Base-by-base conservation (phyloP, 1,140 invertebrate species). In the Tyrophagus putrescentiae region DNA sequence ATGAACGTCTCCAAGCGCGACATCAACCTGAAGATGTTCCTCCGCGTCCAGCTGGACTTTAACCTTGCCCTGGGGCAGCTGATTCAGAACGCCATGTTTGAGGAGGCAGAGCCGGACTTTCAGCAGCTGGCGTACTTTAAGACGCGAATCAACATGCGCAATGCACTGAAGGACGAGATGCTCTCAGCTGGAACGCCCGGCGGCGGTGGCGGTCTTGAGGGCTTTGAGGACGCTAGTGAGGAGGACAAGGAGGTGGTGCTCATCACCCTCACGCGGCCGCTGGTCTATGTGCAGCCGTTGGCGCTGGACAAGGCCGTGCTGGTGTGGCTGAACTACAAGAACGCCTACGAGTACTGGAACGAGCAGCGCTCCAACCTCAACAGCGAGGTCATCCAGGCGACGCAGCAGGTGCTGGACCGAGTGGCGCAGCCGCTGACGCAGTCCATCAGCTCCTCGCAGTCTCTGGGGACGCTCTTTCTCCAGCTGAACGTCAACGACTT, bases 261-360 rank as follows among this genome's bases (percentile, higher is more conserved):
- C 13, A 90, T 97, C 44, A 90, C 85, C 0, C 72, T 97, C 0
- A 88, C 85, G 67, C 75, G 91, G 53, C 93, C 93, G 0, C 76
- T 96, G 48, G 83, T 98, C 58, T 95, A 94, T 71, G 83, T 95
- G 34, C 92, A 97, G 73, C 93, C 93, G 0, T 80, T 91, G 66
- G 91, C 93, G 3, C 84, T 98, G 36, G 93, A 98, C 71, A 87
- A 88, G 71, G 92, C 92, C 28, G 93, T 98, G 62, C 77, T 97
- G 1, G 91, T 97, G 7, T 97, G 92, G 92, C 74, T 97, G 42
- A 97, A 96, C 73, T 98, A 97, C 70, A 95, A 95, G 73, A 96
- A 95, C 73, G 92, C 93, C 0, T 97, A 97, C 68, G 92, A 97
- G 70, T 97, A 96, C 73, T 98, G 93, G 92, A 93, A 90, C 64